Evolutionary conservation across 2,888 invertebrate species (phyloP), one percentile per base, ranked within the genome.

Genomic region (Blera fallax): DNA sequence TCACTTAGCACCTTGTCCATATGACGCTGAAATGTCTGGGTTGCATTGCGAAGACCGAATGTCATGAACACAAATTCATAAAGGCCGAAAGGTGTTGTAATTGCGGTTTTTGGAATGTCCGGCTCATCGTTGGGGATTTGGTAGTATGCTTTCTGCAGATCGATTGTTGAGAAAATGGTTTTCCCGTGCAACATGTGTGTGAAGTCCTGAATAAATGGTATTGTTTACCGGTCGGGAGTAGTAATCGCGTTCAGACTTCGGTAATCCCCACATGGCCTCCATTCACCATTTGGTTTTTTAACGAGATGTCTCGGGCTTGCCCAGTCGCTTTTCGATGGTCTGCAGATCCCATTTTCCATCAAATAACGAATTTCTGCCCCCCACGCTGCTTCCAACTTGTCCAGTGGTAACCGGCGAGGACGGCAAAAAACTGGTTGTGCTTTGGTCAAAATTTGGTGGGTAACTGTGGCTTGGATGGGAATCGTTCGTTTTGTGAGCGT

Each of bases 311-410:
- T 87, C 1, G 91, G 92, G 58, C 89, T 90, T 0, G 91, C 88
- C 92, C 91, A 92, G 0, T 88, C 84, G 40, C 91, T 91, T 4
- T 89, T 89, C 0, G 92, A 92, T 0, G 91, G 92, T 5, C 91
- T 87, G 48, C 91, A 90, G 4, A 92, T 90, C 0, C 92, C 92
- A n/a, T 88, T 78, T 29, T 91, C 88, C n/a, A 74, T n/a, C 10
- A 87, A 11, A 24, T 18, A 58, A 10, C 72, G 16, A 32, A 87
- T 45, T 16, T 87, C 70, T 0, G 37, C 14, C 14, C n/a, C n/a
- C n/a, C 60, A 34, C 1, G 73, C 87, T 7, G 56, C 40, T n/a
- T 56, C 11, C 4, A 72, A 8, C 32, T 67, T 70, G 11, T 85
- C 80, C 0, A 89, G 90, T 0, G 89, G 88, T 1, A 92, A 77